Percentiles rank a stretch among this genome's conserved stretches.
phyloP scores from a whole-genome alignment of 2,113 vertebrate genomes.

The Ameiurus melas region DNA sequence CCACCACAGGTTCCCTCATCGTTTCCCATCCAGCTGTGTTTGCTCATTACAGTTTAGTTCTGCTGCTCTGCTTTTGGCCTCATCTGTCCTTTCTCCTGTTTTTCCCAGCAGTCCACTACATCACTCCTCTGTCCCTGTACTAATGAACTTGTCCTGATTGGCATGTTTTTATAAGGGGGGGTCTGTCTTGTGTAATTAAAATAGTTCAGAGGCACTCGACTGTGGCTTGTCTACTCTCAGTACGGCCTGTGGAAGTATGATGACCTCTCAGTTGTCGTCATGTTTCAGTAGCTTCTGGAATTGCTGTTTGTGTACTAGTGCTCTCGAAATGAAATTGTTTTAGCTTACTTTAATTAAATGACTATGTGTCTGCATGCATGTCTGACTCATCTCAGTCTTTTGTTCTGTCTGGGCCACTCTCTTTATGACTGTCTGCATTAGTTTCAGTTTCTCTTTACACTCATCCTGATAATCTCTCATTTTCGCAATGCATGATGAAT shows the following conservation, averaged over 20 bases:
- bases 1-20: slow-evolving; percentile 61
- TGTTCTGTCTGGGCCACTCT: background rate
- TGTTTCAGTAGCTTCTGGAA: background rate
- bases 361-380: background rate
- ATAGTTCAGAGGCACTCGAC: slow-evolving; percentile 65
- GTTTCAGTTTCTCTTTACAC: slow-evolving; percentile 1
- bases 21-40: slow-evolving; percentile 40
- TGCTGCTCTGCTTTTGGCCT: background rate
- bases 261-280: background rate
- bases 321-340: background rate
- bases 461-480: background rate
- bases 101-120: slow-evolving; percentile 42
- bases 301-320: background rate
- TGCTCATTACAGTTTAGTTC: background rate
- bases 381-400: background rate
- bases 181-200: slow-evolving; percentile 65
- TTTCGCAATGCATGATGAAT: background rate
- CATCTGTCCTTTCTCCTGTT: background rate
- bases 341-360: background rate
- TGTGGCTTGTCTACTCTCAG: slow-evolving; percentile 34
- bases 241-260: background rate
- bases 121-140: slow-evolving; percentile 42
- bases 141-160: slow-evolving; percentile 66
- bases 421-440: background rate
- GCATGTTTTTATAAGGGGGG: slow-evolving; percentile 58